Evolutionary conservation across 2,888 invertebrate genomes (phyloP), one percentile per base, ranked within the genome.

Genomic region (Sinohyriopsis cumingii): DNA sequence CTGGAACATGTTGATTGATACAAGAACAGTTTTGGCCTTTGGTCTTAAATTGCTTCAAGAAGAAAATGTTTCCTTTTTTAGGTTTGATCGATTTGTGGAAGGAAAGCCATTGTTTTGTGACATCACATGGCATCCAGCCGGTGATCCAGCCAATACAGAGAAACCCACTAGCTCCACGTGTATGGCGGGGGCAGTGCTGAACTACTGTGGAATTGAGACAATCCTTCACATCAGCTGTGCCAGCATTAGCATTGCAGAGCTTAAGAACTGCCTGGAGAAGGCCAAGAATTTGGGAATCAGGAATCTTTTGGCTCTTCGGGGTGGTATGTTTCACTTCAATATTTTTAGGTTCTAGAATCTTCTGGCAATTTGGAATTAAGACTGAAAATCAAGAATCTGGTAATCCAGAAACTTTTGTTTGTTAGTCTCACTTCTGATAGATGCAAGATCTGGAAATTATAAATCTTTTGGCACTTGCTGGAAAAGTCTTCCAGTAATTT

Each of bases 231-330:
- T 93, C 85, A 92, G 92, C 3, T 92, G 92, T 79, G 90, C 90
- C 25, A 90, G 90, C 63, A 89, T 90, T 79, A 89, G 89, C 7
- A 86, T 87, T 59, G 89, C 88, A 3, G 87, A 91, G 67, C 89
- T 92, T 59, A 84, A 89, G 63, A 78, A 80, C 19, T 90, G 91
- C 78, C 87, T 95, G 69, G 85, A 90, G 57, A 89, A 91, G 80
- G 92, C 94, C 5, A 92, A 93, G 85, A 89, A 92, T 61, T 88
- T 92, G 45, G 93, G 93, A 5, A 92, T 95, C 71, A 91, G 92
- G 78, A 95, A 94, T 88, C 91, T 95, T 82, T 92, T 95, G 71
- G 93, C 94, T 6, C 89, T 95, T 59, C 91, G 94, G 85, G 96
- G 96, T 91, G 95, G 95, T 94, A 86, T 90, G 81, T 82, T 24